Evolutionary conservation across 2,113 vertebrate genomes (phyloP).

Genomic region (Hoplias malabaricus): DNA sequence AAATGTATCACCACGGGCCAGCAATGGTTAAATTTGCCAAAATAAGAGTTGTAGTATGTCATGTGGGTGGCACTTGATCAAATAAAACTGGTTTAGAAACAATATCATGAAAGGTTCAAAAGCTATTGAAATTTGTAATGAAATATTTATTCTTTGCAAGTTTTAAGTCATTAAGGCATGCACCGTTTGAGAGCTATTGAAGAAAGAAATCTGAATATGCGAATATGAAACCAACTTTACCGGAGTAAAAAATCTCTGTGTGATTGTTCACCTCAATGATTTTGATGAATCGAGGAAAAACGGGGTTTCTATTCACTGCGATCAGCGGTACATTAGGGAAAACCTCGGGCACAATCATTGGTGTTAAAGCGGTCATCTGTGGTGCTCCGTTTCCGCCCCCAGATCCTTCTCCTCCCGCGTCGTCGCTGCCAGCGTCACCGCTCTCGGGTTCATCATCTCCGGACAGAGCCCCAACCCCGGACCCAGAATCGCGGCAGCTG

Average conservation of each 20-base stretch:
- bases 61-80: too few relatives aligned
- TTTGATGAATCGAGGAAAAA: slow-evolving; percentile 97
- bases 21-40: too few relatives aligned
- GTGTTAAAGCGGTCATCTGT: slow-evolving; percentile 88
- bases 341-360: slow-evolving; percentile 89
- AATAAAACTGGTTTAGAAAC: too few relatives aligned
- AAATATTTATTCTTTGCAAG: too few relatives aligned
- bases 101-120: too few relatives aligned
- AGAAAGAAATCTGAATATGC: too few relatives aligned
- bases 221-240: too few relatives aligned
- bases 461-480: slow-evolving; percentile 65
- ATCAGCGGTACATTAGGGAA: slow-evolving; percentile 93
- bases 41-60: too few relatives aligned
- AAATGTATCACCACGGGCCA: too few relatives aligned
- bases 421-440: slow-evolving; percentile 69
- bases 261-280: slow-evolving; percentile 87
- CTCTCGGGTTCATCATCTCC: slow-evolving; percentile 72
- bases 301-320: slow-evolving; percentile 90
- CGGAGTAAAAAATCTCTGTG: neutral
- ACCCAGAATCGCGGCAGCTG: slow-evolving; percentile 65
- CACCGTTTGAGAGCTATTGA: too few relatives aligned
- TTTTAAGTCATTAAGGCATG: too few relatives aligned
- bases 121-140: too few relatives aligned
- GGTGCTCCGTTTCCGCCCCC: slow-evolving; percentile 70
- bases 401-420: slow-evolving; percentile 71